A percentile compares a stretch with the other conserved stretches of the same genome.
These are phyloP conservation scores for Brachionus rotundiformis DNA, from an alignment of 1,140 invertebrate species.

Conservation along the genomic window DNA sequence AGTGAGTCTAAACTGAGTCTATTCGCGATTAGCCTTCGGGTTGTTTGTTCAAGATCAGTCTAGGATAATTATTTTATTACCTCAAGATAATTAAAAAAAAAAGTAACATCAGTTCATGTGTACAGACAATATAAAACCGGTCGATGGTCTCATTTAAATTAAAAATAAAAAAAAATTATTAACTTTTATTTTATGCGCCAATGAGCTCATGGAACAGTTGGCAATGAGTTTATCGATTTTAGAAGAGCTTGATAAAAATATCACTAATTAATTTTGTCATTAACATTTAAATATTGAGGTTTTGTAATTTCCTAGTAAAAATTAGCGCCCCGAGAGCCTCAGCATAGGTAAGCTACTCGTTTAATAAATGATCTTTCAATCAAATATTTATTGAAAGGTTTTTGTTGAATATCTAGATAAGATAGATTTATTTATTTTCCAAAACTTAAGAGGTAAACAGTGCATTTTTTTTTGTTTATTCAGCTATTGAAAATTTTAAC, in stretches of 20 bases:
- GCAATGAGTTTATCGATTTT: constrained; percentile 8
- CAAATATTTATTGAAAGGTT: constrained; percentile 26
- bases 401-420: constrained; percentile 4
- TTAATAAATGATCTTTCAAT: constrained; percentile 38
- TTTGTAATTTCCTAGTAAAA: neutral
- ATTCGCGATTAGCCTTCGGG: neutral
- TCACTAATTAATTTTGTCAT: constrained; percentile 35
- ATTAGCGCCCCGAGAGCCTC: neutral
- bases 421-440: constrained; percentile 44
- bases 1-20: neutral
- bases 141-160: neutral
- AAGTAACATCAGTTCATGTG: constrained; percentile 18
- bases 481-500: constrained; percentile 30
- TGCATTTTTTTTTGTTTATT: constrained; percentile 6
- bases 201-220: constrained; percentile 26
- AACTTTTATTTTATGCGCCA: neutral
- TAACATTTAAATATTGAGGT: neutral
- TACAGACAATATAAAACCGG: neutral
- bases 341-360: neutral
- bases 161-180: neutral
- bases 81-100: neutral
- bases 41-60: constrained; percentile 12
- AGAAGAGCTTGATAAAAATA: neutral
- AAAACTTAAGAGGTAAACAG: constrained; percentile 40
- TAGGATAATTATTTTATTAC: constrained; percentile 16